Evolutionary conservation across 2,113 vertebrate genomes (phyloP).

Genomic region (Tyrannus savana): DNA sequence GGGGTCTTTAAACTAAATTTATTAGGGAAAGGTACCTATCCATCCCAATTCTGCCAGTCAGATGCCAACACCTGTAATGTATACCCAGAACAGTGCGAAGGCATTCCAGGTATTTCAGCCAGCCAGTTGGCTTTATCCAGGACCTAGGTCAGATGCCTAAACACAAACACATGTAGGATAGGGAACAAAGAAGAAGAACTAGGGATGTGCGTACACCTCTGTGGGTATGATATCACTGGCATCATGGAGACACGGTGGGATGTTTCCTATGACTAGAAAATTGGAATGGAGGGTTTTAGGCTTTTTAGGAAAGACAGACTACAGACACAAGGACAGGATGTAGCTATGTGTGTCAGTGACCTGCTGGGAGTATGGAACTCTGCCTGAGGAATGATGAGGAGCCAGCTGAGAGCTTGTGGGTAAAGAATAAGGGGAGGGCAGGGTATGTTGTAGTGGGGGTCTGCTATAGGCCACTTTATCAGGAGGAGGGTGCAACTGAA

Average conservation of each 20-base stretch:
- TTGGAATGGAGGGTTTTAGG: neutral
- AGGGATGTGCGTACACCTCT: neutral
- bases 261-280: neutral
- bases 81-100: neutral
- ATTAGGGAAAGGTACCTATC: neutral
- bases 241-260: neutral
- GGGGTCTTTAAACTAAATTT: neutral
- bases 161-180: fast-evolving
- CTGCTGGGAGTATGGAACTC: neutral
- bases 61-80: neutral
- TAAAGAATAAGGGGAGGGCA: neutral
- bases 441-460: neutral
- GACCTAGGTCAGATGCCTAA: neutral
- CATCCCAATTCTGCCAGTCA: neutral
- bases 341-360: neutral
- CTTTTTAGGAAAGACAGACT: neutral
- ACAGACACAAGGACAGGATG: neutral
- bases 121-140: neutral
- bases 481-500: neutral
- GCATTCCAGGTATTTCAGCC: neutral
- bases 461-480: neutral
- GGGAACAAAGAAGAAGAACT: neutral
- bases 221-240: neutral
- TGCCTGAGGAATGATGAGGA: neutral
- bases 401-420: neutral